Conservation (phyloP, 2,888 invertebrate species). For the Melikaiella ostensackeni region DNA sequence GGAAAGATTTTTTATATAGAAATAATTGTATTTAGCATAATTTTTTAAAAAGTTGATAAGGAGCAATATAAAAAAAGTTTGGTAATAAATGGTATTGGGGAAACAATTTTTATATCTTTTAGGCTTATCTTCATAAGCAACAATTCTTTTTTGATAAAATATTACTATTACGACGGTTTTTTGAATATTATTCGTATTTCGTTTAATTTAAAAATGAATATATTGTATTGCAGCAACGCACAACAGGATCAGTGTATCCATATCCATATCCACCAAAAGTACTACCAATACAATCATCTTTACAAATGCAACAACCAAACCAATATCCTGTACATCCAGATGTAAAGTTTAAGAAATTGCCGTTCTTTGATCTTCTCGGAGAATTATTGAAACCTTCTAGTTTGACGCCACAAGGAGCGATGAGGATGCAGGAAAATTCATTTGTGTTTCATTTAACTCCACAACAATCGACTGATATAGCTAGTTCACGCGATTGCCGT, state of each 20-base stretch:
- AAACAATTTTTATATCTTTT: no score
- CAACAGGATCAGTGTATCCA: slow-evolving; percentile 65
- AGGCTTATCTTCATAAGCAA: no score
- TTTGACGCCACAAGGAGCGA: slow-evolving; percentile 83
- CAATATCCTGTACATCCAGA: slow-evolving; percentile 93
- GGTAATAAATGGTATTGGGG: no score
- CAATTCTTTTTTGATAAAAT: no score
- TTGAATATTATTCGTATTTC: neutral
- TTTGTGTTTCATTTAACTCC: slow-evolving; percentile 95
- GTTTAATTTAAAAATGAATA: neutral
- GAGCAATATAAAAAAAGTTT: no score
- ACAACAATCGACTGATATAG: slow-evolving; percentile 94
- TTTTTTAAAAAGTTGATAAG: no score
- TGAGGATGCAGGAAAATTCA: slow-evolving; percentile 89
- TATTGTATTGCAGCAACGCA: slow-evolving; percentile 56
- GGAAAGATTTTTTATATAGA: no score
- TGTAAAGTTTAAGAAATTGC: slow-evolving; percentile 93
- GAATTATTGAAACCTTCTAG: slow-evolving; percentile 95
- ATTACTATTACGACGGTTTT: no score
- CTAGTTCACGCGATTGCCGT: slow-evolving; percentile 86
- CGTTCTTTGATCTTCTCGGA: slow-evolving; percentile 93
- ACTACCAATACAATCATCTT: slow-evolving; percentile 62
- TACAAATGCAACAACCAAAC: slow-evolving; percentile 67
- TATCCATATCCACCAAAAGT: slow-evolving; percentile 68
- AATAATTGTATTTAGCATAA: no score